Evolutionary conservation across 2,113 vertebrate species (phyloP).

Genomic region (Poicephalus meyeri): DNA sequence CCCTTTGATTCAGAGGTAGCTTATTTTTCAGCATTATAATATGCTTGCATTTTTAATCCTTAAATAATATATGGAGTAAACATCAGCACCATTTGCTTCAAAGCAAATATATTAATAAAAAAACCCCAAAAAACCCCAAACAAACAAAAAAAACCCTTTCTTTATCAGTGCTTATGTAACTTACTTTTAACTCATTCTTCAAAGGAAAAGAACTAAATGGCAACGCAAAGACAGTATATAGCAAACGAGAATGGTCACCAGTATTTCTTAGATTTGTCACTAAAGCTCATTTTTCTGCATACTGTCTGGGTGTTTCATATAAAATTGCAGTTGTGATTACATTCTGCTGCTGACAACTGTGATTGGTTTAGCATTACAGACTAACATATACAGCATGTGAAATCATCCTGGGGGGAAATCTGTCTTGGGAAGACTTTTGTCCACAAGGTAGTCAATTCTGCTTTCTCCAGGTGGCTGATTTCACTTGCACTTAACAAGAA

Average conservation of each 20-base stretch:
- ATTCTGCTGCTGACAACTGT: neutral
- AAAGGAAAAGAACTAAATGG: neutral
- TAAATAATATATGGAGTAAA: neutral
- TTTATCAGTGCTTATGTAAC: neutral
- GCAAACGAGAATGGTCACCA: neutral
- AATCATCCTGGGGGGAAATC: neutral
- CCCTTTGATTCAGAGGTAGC: neutral
- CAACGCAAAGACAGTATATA: neutral
- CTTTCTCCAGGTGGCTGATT: neutral
- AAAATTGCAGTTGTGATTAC: neutral
- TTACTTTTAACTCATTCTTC: neutral
- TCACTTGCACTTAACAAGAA: neutral
- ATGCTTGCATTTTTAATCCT: neutral
- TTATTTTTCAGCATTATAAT: neutral
- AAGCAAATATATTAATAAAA: neutral
- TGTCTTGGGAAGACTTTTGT: neutral
- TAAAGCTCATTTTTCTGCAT: neutral
- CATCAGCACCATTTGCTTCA: neutral
- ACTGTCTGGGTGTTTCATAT: neutral
- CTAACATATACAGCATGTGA: neutral
- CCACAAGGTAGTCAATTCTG: neutral
- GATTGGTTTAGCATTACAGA: neutral
- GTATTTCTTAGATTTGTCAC: neutral
- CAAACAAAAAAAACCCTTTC: rapidly evolving
- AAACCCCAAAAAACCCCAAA: neutral